A percentile compares a stretch with the other conserved stretches of the same genome.
Evolutionary conservation across 1,140 invertebrate genomes (phyloP).

Genomic region (Charaxes varanes): DNA sequence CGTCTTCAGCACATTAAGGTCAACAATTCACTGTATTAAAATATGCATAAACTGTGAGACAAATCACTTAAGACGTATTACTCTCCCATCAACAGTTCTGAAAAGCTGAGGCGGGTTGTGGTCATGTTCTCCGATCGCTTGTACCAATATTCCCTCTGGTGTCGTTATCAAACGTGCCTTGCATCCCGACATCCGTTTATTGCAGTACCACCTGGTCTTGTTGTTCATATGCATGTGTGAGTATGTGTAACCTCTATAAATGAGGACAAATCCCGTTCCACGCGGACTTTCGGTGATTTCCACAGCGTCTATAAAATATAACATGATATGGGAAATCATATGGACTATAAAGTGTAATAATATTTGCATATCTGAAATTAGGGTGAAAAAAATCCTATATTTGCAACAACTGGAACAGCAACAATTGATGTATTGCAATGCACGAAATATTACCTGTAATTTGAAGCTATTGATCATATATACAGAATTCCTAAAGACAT

Average conservation of each 20-base stretch:
- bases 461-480: too few relatives aligned
- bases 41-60: not conserved
- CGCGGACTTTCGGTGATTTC: conserved; percentile 16
- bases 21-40: too few relatives aligned
- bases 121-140: not conserved
- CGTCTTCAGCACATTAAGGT: too few relatives aligned
- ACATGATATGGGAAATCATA: too few relatives aligned
- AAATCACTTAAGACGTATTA: not conserved
- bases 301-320: conserved; percentile 8
- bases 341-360: too few relatives aligned
- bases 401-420: too few relatives aligned
- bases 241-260: conserved; percentile 12
- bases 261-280: conserved; percentile 13
- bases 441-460: too few relatives aligned
- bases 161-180: conserved; percentile 5
- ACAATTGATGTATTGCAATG: too few relatives aligned
- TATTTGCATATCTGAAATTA: too few relatives aligned
- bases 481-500: too few relatives aligned
- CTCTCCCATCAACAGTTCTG: conserved; percentile 2
- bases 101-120: conserved; percentile 2
- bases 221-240: conserved; percentile 13
- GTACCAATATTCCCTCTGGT: not conserved
- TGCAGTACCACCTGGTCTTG: conserved; percentile 12
- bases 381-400: too few relatives aligned
- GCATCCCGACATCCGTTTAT: conserved; percentile 5